Conservation (phyloP, 2,888 invertebrate species). For the Fragum fragum region DNA sequence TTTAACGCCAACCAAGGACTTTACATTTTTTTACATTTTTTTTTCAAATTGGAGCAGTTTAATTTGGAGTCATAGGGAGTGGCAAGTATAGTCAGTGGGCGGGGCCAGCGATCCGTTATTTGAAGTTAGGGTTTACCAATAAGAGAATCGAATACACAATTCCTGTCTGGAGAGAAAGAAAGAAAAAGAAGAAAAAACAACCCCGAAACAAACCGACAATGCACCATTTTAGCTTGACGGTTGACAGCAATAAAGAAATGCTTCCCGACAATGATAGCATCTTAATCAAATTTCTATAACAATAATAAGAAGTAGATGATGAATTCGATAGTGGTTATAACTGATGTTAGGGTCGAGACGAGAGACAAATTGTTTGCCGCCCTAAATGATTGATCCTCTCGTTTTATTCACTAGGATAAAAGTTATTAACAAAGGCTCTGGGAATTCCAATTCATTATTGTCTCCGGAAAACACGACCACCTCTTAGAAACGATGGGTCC, state of each 20-base stretch:
- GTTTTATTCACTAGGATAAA: constrained; percentile 23
- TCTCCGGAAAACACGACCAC: neutral
- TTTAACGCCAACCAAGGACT: no score
- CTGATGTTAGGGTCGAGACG: constrained; percentile 50
- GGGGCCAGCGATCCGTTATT: no score
- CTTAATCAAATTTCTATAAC: constrained; percentile 72
- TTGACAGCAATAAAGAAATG: constrained; percentile 67
- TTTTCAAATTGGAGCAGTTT: no score
- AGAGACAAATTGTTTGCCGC: constrained; percentile 65
- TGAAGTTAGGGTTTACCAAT: no score
- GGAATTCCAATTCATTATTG: constrained; percentile 13
- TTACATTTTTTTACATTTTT: no score
- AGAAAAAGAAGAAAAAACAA: no score
- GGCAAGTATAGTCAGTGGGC: no score
- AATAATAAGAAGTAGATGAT: constrained; percentile 62
- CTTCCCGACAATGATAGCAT: constrained; percentile 63
- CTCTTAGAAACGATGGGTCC: neutral
- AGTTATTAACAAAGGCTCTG: constrained; percentile 27
- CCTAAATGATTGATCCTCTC: constrained; percentile 52
- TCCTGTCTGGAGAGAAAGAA: no score
- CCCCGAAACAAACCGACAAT: neutral
- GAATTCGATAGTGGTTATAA: constrained; percentile 52
- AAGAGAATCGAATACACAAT: no score
- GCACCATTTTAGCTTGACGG: neutral
- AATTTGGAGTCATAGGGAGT: no score